Base-by-base conservation (phyloP, 2,797 vertebrate species). In the Erpetoichthys calabaricus region DNA sequence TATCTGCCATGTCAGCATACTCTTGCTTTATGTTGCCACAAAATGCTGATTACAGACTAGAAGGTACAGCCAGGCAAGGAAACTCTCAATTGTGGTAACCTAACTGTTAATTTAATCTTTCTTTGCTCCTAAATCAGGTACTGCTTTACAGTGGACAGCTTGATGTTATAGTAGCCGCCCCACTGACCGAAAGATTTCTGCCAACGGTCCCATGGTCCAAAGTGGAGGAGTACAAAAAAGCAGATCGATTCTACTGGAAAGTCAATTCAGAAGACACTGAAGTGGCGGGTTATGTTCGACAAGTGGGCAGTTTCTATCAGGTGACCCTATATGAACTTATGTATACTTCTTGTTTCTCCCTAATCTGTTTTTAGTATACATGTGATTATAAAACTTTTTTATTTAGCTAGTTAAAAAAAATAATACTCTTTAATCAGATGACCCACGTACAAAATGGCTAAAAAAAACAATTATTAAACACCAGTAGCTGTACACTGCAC, bases 141-240 rank as follows among this genome's bases (percentile, higher is more conserved):
- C 70, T 94, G 50, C 73, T 92, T 45, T 92, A 94, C 73, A 92
- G 70, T 1, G 90, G 91, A 42, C 90, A 92, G 62, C 79, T 92
- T 66, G 91, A 93, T 56, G 75, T 92, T 3, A 86, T 91, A 0
- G 86, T 92, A 10, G 87, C 89, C 9, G 87, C 86, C 1, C 71
- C 86, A 2, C 66, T 91, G 62, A 92, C 87, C 0, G 87, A 92
- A 65, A 74, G 74, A 52, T 91, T 89, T 70, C 71, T 94, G 62
- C 79, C 78, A 6, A 77, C 84, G 0, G 82, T 91, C 10, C 74
- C 81, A 55, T 94, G 90, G 90, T 81, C 75, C 4, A 80, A 80
- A 7, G 79, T 72, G 0, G 68, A 68, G 0, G 80, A 85, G 8
- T 94, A 82, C 67, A 83, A 65, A 66, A 74, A 51, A 3, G 73